Evolutionary conservation across 2,797 vertebrate genomes (phyloP).

Genomic region (Cephalopachus bancanus): DNA sequence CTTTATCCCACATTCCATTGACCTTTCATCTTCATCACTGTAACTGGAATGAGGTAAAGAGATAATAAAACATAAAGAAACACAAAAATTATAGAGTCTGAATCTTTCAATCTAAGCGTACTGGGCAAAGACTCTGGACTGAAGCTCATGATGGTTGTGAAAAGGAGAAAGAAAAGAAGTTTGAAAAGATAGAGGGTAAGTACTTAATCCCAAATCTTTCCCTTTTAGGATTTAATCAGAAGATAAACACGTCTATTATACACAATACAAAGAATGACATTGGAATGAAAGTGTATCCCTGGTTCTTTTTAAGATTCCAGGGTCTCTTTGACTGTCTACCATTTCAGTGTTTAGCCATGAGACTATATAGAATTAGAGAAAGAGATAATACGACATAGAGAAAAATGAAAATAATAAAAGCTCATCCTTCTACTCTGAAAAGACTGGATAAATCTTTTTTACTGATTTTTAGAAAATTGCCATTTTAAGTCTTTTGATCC

Average conservation of each 20-base stretch:
- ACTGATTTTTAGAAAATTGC: background rate
- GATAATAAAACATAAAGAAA: background rate
- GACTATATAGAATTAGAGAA: background rate
- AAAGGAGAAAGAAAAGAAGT: background rate
- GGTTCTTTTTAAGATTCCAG: background rate
- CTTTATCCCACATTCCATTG: background rate
- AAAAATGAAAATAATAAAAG: background rate
- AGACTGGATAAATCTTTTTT: too few species aligned
- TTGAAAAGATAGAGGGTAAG: background rate
- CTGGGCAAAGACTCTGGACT: background rate
- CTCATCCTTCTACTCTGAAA: background rate
- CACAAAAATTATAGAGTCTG: background rate
- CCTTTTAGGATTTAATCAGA: background rate
- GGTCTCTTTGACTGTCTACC: background rate
- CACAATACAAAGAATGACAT: background rate
- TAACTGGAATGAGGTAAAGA: background rate
- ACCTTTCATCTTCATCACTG: background rate
- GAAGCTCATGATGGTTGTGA: background rate
- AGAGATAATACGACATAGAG: background rate
- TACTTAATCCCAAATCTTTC: background rate
- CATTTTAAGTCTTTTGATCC: background rate
- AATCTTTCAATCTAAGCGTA: background rate
- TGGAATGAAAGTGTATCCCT: background rate
- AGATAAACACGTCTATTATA: background rate
- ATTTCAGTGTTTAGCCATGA: background rate